A percentile compares a stretch with the other conserved stretches of the same genome.
Conservation (phyloP, 2,113 vertebrate genomes). For the Silurus asotus region DNA sequence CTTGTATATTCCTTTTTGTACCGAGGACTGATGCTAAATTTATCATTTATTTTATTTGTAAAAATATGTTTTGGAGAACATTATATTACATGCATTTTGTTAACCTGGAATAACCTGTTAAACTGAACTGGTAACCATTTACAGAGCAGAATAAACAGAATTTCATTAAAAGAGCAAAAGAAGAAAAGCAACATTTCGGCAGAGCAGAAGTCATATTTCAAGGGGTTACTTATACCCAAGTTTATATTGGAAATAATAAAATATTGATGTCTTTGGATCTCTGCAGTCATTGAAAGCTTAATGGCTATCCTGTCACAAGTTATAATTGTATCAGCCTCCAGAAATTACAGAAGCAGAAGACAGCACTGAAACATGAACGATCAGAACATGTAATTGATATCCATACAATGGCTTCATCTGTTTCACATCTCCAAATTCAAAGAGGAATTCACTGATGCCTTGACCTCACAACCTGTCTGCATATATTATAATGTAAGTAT, state of each 20-base stretch:
- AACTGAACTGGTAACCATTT: constrained; percentile 59
- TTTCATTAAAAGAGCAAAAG: constrained; percentile 43
- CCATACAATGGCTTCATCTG: background rate
- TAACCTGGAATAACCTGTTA: constrained; percentile 18
- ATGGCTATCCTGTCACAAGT: background rate
- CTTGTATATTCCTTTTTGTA: constrained; percentile 13
- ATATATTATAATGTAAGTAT: constrained; percentile 30
- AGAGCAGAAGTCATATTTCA: constrained; percentile 12
- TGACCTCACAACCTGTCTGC: constrained; percentile 6
- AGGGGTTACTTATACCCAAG: background rate
- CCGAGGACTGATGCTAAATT: background rate
- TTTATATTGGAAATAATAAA: constrained; percentile 3
- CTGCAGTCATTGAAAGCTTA: constrained; percentile 20
- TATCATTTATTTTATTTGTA: background rate
- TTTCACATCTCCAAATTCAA: constrained; percentile 3
- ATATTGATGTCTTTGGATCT: constrained; percentile 5
- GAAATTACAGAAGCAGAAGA: background rate
- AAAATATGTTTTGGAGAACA: no score
- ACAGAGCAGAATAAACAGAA: constrained; percentile 73
- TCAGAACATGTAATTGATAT: background rate
- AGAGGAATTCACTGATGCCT: constrained; percentile 15
- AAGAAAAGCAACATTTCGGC: constrained; percentile 3
- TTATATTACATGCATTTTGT: constrained; percentile 2
- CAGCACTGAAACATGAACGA: background rate
- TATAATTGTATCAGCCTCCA: background rate